These are phyloP conservation scores for Rhingia campestris DNA, from an alignment of 2,888 invertebrate genomes.

Conservation along the genomic window DNA sequence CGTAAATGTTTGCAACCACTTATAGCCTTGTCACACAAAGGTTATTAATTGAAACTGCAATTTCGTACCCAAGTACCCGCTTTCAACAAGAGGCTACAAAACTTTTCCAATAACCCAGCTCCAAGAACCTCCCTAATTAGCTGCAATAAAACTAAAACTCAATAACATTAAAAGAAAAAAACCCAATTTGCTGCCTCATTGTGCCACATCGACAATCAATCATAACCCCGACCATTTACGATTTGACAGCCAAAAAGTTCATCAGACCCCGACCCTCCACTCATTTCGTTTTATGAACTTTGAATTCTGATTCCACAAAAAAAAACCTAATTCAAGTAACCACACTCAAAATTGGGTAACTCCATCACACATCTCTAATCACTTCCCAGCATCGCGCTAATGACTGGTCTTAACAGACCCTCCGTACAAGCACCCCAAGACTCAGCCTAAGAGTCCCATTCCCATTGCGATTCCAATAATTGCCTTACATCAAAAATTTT, in stretches of 20 bases:
- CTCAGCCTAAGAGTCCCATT: slow-evolving; percentile 31
- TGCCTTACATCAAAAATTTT: slow-evolving; percentile 73
- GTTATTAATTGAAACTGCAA: slow-evolving; percentile 24
- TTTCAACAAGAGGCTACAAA: slow-evolving; percentile 8
- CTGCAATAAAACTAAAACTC: neutral
- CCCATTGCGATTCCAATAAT: slow-evolving; percentile 60
- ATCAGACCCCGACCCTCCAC: slow-evolving; percentile 13
- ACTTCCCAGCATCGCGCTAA: slow-evolving; percentile 69
- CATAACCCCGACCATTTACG: slow-evolving; percentile 47
- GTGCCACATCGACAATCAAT: slow-evolving; percentile 45
- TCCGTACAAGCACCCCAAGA: slow-evolving; percentile 8
- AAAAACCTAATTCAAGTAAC: slow-evolving; percentile 55
- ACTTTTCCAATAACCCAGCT: neutral
- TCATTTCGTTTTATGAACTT: slow-evolving; percentile 62
- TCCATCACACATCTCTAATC: slow-evolving; percentile 73
- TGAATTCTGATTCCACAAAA: slow-evolving; percentile 71
- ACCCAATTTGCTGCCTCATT: slow-evolving; percentile 49
- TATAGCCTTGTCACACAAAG: neutral
- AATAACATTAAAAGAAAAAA: slow-evolving; percentile 14
- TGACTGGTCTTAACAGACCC: slow-evolving; percentile 46
- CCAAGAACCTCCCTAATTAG: slow-evolving; percentile 4
- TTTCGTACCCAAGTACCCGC: neutral
- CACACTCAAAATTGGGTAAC: slow-evolving; percentile 27
- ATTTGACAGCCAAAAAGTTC: slow-evolving; percentile 30
- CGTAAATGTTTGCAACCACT: slow-evolving; percentile 1